A percentile compares a stretch with the other conserved stretches of the same genome.
These are phyloP conservation scores for Papilio aristodemus DNA, from an alignment of 1,140 invertebrate species.

Conservation along the genomic window DNA sequence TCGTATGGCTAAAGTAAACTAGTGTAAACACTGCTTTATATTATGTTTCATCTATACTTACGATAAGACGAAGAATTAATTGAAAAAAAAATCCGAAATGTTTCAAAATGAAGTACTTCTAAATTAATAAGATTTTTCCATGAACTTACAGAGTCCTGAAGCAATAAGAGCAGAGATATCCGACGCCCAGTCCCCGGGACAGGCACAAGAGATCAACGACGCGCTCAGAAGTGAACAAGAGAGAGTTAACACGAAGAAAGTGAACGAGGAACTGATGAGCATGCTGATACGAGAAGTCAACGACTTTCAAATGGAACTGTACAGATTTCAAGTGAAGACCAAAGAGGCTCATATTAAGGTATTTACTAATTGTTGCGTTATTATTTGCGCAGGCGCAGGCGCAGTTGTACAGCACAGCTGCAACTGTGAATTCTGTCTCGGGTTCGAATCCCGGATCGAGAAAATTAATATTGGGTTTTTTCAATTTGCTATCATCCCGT, in stretches of 20 bases:
- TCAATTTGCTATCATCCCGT: too few species aligned
- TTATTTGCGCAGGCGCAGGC: too few species aligned
- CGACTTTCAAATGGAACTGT: constrained; percentile 83
- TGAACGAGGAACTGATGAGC: constrained; percentile 65
- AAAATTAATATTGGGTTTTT: too few species aligned
- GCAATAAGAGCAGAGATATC: constrained; percentile 39
- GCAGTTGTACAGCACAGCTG: too few species aligned
- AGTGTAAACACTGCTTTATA: too few species aligned
- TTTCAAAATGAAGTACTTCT: too few species aligned
- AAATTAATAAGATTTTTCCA: not conserved
- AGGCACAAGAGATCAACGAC: constrained; percentile 48
- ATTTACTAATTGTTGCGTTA: constrained; percentile 29
- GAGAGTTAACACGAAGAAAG: constrained; percentile 54
- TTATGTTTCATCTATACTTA: too few species aligned
- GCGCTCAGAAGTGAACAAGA: constrained; percentile 65
- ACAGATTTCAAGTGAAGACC: constrained; percentile 80
- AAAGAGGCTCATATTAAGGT: constrained; percentile 77
- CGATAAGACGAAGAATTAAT: too few species aligned
- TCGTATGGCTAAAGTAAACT: too few species aligned
- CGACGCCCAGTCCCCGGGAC: constrained; percentile 35
- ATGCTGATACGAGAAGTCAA: constrained; percentile 81
- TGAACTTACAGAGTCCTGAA: constrained; percentile 16
- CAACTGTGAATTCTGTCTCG: too few species aligned
- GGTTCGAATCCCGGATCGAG: too few species aligned
- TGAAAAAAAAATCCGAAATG: too few species aligned